A percentile compares a stretch with the other conserved stretches of the same genome.
Evolutionary conservation across 2,113 vertebrate species (phyloP).

Genomic region (Rhizomys pruinosus): DNA sequence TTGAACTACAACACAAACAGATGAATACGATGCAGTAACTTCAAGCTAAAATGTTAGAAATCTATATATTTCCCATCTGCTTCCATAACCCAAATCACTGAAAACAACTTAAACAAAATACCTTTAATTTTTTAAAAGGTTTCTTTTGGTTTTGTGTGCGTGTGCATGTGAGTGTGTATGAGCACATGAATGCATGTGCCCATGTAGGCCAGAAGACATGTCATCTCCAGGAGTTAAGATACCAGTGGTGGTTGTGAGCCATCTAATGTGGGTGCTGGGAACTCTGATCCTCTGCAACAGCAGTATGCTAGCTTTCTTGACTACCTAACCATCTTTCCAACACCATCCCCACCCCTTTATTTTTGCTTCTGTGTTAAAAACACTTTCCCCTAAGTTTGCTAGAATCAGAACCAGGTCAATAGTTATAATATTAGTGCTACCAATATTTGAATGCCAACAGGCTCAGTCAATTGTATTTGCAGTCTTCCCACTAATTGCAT

Average conservation of each 20-base stretch:
- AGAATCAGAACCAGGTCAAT: neutral
- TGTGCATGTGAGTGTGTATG: neutral
- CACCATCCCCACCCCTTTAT: neutral
- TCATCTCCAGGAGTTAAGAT: neutral
- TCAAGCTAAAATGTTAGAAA: neutral
- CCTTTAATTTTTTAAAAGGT: neutral
- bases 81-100: neutral
- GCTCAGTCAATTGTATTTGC: conserved; percentile 1
- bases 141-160: neutral
- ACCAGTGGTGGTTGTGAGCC: neutral
- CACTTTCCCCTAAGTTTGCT: neutral
- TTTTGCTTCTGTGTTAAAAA: neutral
- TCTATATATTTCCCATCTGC: conserved; percentile 1
- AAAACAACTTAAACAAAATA: neutral
- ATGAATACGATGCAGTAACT: neutral
- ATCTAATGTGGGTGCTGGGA: neutral
- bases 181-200: neutral
- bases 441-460: conserved; percentile 23
- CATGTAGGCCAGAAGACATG: neutral
- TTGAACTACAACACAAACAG: neutral
- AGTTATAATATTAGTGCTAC: conserved; percentile 4
- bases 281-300: neutral
- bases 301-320: neutral
- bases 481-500: neutral
- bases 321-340: neutral